A percentile compares a stretch with the other conserved stretches of the same genome.
Conservation (phyloP, 2,888 invertebrate species). For the Drosophila buzzatii region DNA sequence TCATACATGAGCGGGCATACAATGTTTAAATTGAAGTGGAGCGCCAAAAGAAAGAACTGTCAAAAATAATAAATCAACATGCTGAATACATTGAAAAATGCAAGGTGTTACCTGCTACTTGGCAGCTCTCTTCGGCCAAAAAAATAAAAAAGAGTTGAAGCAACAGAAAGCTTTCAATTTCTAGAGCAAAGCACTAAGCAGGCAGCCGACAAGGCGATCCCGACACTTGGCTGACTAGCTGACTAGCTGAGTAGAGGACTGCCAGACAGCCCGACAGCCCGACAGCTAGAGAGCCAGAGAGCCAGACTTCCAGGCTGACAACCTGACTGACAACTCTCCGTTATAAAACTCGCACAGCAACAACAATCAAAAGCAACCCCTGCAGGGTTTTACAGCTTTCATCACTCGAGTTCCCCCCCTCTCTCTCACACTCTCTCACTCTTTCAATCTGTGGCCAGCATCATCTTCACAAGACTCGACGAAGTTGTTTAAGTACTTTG, state of each 20-base stretch:
- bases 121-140: constrained; percentile 10
- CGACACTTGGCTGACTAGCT: constrained; percentile 50
- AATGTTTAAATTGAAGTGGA: constrained; percentile 23
- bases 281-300: constrained; percentile 3
- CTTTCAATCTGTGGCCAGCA: constrained; percentile 28
- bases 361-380: constrained; percentile 22
- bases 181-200: constrained; percentile 67
- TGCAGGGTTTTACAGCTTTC: constrained; percentile 19
- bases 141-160: constrained; percentile 13
- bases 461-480: constrained; percentile 29
- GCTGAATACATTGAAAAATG: constrained; percentile 47
- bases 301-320: constrained; percentile 4
- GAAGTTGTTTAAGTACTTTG: constrained; percentile 64
- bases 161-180: constrained; percentile 59
- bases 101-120: constrained; percentile 37
- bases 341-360: constrained; percentile 37
- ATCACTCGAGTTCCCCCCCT: constrained; percentile 10
- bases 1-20: not conserved
- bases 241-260: constrained; percentile 33
- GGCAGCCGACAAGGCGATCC: constrained; percentile 39
- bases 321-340: constrained; percentile 21
- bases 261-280: not conserved
- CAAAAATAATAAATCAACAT: constrained; percentile 73
- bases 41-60: constrained; percentile 47
- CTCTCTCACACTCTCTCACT: not conserved